Percentiles rank a stretch among this genome's conserved stretches.
Conservation (phyloP, 2,113 vertebrate genomes). For the Oncorhynchus tshawytscha region DNA sequence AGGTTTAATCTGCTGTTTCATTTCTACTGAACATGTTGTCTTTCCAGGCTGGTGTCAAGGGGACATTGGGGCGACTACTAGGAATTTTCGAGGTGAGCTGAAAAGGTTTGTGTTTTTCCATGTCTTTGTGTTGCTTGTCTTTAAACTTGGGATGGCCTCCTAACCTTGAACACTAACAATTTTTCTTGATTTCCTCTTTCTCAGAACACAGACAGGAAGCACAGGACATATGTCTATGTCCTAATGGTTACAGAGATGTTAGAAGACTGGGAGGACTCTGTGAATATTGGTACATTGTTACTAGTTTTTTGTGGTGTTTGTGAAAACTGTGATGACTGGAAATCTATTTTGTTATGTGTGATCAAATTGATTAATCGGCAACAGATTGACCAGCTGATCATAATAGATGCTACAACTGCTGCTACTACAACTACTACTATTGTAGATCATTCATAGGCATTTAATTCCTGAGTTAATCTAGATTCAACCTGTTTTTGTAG, state of each 20-base stretch:
- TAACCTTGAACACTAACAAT: neutral
- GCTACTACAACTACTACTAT: too few species aligned
- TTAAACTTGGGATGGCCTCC: neutral
- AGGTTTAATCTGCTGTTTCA: neutral
- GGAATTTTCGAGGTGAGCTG: constrained; percentile 94
- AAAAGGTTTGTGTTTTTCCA: neutral
- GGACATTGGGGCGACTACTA: constrained; percentile 93
- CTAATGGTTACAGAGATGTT: constrained; percentile 94
- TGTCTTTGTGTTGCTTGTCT: neutral
- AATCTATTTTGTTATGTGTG: neutral
- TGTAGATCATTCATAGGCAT: too few species aligned
- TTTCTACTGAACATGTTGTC: constrained; percentile 20
- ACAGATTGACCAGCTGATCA: neutral
- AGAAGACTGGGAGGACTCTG: constrained; percentile 98
- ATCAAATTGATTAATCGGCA: neutral
- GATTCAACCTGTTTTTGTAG: constrained; percentile 7
- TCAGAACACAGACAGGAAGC: constrained; percentile 95
- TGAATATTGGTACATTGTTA: constrained; percentile 89
- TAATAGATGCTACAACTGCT: neutral
- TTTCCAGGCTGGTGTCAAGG: constrained; percentile 94
- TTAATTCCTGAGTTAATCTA: too few species aligned
- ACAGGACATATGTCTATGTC: constrained; percentile 97
- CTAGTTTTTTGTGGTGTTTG: neutral
- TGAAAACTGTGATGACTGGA: neutral
- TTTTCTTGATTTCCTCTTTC: neutral